Evolutionary conservation across 2,113 vertebrate species (phyloP).

Genomic region (Oplegnathus fasciatus): DNA sequence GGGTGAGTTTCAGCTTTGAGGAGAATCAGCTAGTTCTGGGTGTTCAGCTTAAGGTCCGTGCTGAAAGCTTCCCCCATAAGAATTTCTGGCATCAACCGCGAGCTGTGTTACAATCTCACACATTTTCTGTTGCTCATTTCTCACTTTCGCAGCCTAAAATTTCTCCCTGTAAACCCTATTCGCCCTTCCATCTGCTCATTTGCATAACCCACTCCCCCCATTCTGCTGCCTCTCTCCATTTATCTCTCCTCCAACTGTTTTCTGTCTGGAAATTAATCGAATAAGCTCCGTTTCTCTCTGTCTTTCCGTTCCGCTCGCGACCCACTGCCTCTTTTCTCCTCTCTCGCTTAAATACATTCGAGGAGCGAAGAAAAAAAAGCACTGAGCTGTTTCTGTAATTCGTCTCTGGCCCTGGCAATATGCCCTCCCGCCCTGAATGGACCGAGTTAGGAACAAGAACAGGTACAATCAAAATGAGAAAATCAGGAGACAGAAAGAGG

Average conservation of each 20-base stretch:
- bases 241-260: conserved; percentile 38
- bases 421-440: conserved; percentile 17
- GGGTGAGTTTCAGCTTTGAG: background rate
- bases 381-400: conserved; percentile 47
- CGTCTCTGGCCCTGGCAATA: conserved; percentile 34
- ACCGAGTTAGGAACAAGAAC: background rate
- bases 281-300: conserved; percentile 3
- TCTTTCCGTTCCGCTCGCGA: background rate
- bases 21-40: background rate
- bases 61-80: background rate
- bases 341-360: conserved; percentile 14
- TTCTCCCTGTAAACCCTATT: conserved; percentile 23
- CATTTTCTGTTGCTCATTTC: conserved; percentile 26
- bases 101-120: background rate
- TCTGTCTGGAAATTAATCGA: conserved; percentile 38
- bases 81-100: background rate
- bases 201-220: conserved; percentile 33
- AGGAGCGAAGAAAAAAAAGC: background rate
- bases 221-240: conserved; percentile 30
- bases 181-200: conserved; percentile 43
- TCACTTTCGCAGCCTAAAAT: conserved; percentile 9
- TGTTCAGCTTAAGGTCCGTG: background rate
- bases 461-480: conserved; percentile 29
- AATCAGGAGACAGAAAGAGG: background rate
- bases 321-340: conserved; percentile 17